These are phyloP conservation scores for Gopherus flavomarginatus DNA, from an alignment of 2,113 vertebrate genomes.

Conservation along the genomic window DNA sequence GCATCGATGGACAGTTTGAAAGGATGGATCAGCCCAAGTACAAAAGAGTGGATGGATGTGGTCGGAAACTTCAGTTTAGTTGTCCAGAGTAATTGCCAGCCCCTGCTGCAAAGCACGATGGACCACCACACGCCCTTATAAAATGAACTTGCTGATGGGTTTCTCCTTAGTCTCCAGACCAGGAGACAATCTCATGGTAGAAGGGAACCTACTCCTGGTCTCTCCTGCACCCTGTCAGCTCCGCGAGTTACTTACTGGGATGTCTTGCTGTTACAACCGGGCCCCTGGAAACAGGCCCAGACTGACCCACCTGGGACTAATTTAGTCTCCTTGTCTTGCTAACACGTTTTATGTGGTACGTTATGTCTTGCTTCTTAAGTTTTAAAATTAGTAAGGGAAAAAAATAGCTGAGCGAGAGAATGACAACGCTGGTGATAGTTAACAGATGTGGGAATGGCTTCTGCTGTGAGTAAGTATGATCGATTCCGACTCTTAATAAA, in stretches of 20 bases:
- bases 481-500: accelerated
- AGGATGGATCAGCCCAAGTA: background rate
- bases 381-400: background rate
- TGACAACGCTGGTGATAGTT: background rate
- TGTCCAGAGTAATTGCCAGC: conserved; percentile 13
- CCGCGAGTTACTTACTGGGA: background rate
- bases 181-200: background rate
- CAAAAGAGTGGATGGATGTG: background rate
- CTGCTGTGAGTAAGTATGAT: accelerated
- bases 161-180: background rate
- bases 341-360: accelerated
- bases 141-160: background rate
- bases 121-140: conserved; percentile 10
- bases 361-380: background rate
- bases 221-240: background rate
- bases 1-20: background rate
- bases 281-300: accelerated
- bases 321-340: background rate
- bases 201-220: accelerated
- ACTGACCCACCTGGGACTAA: accelerated
- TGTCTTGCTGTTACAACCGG: accelerated
- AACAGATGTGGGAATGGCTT: background rate
- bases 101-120: background rate
- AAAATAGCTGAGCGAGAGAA: background rate
- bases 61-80: conserved; percentile 41